Base-by-base conservation (phyloP, 2,113 vertebrate genomes). In the Petromus typicus region DNA sequence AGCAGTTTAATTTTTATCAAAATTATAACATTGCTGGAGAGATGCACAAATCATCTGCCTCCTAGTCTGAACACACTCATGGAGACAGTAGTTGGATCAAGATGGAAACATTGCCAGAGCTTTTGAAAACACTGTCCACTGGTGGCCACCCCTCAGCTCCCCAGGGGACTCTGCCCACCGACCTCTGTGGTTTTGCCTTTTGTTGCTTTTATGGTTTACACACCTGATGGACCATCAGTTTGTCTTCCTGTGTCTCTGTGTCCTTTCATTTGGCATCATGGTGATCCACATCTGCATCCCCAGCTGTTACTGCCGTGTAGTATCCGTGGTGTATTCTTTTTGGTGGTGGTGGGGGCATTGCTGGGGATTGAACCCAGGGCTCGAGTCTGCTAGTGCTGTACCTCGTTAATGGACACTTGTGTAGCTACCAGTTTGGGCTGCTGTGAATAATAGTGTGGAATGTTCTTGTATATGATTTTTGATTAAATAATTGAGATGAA, bases 1-100 rank as follows among this genome's bases (percentile, higher is more conserved):
- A 96, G 94, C 91, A 97, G 59, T 98, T 98, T 98, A 97, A 93
- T 96, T 86, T 91, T 48, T 27, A 45, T 76, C 73, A 54, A 63
- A 82, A 18, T 51, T 84, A 16, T 67, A 56, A 34, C 45, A 63
- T 56, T 45, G 22, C 7, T 93, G 32, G 75, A 94, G 8, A 89
- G 86, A 23, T 40, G 75, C n/a, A 81, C 27, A 86, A 23, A 64
- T 13, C 10, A 37, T 66, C 40, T 66, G 43, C 37, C n/a, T 86
- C 69, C 80, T 18, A 73, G 51, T n/a, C 25, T 18, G 54, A 81
- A 32, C 34, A 57, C 30, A 48, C 34, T 25, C 25, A 17, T 75
- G 13, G 34, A 67, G 59, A n/a, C 51, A 82, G n/a, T 63, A 27
- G n/a, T 95, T 7, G 2, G 17, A 18, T n/a, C 66, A 85, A 86